Evolutionary conservation across 2,797 vertebrate species (phyloP).

Genomic region (Phataginus tetradactyla): DNA sequence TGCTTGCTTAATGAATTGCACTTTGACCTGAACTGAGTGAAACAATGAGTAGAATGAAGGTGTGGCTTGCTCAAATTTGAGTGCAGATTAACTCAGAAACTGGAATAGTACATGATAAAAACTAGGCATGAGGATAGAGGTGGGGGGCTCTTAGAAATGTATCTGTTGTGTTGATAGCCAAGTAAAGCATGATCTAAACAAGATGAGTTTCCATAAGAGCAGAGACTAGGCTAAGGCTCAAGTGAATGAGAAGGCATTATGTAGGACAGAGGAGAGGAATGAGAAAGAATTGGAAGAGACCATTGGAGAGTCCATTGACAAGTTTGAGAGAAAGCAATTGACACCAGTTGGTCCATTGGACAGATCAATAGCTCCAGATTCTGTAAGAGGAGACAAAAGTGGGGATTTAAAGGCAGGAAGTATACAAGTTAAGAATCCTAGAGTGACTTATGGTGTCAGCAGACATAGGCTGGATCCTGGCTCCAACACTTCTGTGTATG

Average conservation of each 20-base stretch:
- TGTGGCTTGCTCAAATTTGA: not conserved
- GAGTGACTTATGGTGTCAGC: not conserved
- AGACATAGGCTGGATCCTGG: not conserved
- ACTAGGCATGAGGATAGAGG: not conserved
- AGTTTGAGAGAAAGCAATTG: not conserved
- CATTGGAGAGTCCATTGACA: not conserved
- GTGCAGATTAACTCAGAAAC: not conserved
- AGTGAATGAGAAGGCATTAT: not conserved
- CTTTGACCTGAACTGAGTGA: slow-evolving; percentile 56
- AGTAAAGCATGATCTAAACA: not conserved
- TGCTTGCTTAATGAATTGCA: not conserved
- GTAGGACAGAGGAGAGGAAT: not conserved
- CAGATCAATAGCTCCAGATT: not conserved
- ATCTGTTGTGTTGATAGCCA: not conserved
- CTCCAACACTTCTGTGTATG: not conserved
- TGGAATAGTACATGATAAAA: not conserved
- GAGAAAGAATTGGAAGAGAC: slow-evolving; percentile 3
- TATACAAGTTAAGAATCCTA: not conserved
- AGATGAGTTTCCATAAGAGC: not conserved
- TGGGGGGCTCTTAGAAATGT: not conserved
- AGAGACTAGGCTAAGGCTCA: not conserved
- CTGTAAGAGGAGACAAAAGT: not conserved
- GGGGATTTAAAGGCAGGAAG: not conserved
- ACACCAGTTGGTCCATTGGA: not conserved
- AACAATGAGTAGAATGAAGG: not conserved